Conservation (phyloP, 2,888 invertebrate species). For the Drosophila multiciliata region DNA sequence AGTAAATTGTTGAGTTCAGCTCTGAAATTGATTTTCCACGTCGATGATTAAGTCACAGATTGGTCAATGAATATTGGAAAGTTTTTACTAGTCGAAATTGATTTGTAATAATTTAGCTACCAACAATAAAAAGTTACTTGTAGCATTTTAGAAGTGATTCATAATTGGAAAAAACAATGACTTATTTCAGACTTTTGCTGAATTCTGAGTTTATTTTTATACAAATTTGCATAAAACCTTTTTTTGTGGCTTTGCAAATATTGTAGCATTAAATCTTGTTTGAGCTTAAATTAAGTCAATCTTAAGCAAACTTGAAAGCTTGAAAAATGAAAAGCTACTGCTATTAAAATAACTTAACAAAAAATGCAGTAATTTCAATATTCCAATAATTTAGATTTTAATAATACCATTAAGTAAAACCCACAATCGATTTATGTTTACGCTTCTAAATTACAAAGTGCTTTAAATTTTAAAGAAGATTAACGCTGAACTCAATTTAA, state of each 20-base stretch:
- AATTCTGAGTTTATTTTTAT: background rate
- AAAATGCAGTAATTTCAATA: background rate
- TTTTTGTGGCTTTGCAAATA: background rate
- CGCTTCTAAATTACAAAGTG: background rate
- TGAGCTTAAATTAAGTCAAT: background rate
- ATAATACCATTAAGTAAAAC: background rate
- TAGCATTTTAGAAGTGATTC: background rate
- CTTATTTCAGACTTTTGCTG: background rate
- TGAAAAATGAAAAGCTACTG: background rate
- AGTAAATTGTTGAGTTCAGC: conserved; percentile 1
- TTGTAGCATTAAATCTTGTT: background rate
- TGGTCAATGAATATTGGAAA: background rate
- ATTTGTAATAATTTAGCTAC: background rate
- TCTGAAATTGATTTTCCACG: background rate
- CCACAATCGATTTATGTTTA: too few relatives aligned
- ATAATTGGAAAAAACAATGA: background rate
- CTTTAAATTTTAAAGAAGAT: background rate
- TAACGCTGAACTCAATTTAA: background rate
- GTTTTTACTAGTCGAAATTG: background rate
- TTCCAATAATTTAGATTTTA: background rate
- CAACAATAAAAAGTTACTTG: background rate
- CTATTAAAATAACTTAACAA: background rate
- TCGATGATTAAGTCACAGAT: background rate
- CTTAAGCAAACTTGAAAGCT: background rate
- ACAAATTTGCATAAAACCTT: background rate